Base-by-base conservation (phyloP, 2,888 invertebrate genomes). In the Julus scandinavius region DNA sequence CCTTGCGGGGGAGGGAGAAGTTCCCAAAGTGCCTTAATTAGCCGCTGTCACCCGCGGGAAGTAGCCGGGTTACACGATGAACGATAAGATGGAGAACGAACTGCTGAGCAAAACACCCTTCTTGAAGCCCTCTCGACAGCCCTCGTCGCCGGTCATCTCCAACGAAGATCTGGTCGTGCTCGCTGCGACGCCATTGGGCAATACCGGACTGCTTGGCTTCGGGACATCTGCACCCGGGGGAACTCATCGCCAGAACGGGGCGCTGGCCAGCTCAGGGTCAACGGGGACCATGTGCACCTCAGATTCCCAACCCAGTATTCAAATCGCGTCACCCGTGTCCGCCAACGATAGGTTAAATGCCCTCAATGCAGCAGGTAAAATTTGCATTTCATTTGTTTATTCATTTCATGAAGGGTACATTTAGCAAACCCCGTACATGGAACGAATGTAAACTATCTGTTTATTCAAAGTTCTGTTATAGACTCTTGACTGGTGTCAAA, bases 161-260 rank as follows among this genome's bases (percentile, higher is more conserved):
- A 88, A 88, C 38, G 84, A 88, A n/a, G 88, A 88, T 29, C 38
- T 88, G 20, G 88, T 88, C 5, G 72, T 88, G 11, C 17, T 88
- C 2, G 88, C 88, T 38, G 88, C 88, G 15, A 85, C 58, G 6
- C 88, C 88, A 6, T 84, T 88, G 40, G 88, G 88, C n/a, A 63
- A 63, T 15, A 80, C 87, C 38, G 54, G 87, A 17, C 58, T 58
- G 11, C n/a, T 87, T 29, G 54, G 87, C 5, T 40, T 50, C n/a
- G 87, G 87, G 41, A 87, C 87, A 11, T 20, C 87, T 3, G 49
- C 45, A 13, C 11, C 86, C 49, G 49, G n/a, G 15, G 49, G 38
- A 9, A 54, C 45, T 29, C n/a, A 87, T 29, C 87, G 38, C 29
- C 72, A 72, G 72, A 87, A 87, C 87, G 87, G 87, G 17, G 50